Evolutionary conservation across 1,140 invertebrate genomes (phyloP).

Genomic region (Galleria mellonella): DNA sequence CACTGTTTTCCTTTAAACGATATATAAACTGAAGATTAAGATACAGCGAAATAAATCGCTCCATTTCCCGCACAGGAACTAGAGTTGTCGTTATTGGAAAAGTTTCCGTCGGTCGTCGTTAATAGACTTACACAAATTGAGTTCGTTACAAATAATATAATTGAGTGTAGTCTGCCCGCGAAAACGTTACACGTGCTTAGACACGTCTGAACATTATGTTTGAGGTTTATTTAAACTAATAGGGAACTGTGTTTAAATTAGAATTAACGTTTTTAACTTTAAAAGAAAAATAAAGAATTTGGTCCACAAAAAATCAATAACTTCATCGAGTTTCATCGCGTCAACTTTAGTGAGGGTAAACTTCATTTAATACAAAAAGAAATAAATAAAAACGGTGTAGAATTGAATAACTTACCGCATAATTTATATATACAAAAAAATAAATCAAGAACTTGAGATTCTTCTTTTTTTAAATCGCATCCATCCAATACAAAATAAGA

Average conservation of each 20-base stretch:
- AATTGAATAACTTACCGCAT: no score
- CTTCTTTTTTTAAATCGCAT: no score
- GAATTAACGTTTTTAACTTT: neutral
- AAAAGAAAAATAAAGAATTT: no score
- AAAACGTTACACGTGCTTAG: no score
- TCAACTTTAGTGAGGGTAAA: no score
- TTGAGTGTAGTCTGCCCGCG: neutral
- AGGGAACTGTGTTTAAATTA: neutral
- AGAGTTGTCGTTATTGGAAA: conserved; percentile 53
- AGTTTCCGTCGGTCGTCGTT: conserved; percentile 43
- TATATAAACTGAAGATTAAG: conserved; percentile 20
- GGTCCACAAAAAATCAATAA: no score
- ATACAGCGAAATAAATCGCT: conserved; percentile 46
- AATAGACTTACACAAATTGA: conserved; percentile 57
- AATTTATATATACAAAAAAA: no score
- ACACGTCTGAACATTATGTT: neutral
- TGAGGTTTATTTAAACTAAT: neutral
- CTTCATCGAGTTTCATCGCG: no score
- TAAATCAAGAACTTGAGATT: no score
- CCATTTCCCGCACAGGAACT: conserved; percentile 40
- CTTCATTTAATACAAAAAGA: no score
- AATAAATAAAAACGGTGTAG: no score
- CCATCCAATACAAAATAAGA: no score
- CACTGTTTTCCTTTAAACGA: conserved; percentile 3
- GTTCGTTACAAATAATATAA: conserved; percentile 57